A percentile compares a stretch with the other conserved stretches of the same genome.
Evolutionary conservation across 2,113 vertebrate species (phyloP).

Genomic region (Cacatua alba): DNA sequence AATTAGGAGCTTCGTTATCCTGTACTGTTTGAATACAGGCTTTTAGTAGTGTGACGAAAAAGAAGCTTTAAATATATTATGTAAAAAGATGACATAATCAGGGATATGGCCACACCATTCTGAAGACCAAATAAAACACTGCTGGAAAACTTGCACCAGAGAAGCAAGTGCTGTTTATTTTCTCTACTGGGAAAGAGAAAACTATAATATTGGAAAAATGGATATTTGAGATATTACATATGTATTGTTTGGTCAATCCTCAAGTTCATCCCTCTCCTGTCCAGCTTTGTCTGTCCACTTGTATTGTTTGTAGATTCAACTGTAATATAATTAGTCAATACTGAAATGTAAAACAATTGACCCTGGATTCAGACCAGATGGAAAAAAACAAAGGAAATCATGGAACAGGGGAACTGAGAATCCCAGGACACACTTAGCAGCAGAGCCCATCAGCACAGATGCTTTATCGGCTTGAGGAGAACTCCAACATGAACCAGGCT

Average conservation of each 20-base stretch:
- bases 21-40: slow-evolving; percentile 18
- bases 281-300: neutral
- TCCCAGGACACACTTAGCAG: neutral
- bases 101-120: neutral
- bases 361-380: neutral
- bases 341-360: neutral
- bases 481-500: neutral
- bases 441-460: neutral
- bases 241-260: neutral
- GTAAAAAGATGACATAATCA: neutral
- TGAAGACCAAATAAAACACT: neutral
- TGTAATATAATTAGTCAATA: neutral
- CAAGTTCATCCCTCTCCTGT: neutral
- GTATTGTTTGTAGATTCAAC: neutral
- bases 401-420: neutral
- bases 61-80: neutral
- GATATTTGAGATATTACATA: neutral
- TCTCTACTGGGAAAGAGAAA: neutral
- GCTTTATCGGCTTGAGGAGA: neutral
- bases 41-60: neutral
- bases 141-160: neutral
- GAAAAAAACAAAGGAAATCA: neutral
- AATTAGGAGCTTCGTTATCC: neutral
- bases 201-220: neutral
- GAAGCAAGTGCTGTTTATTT: neutral